Evolutionary conservation across 2,113 vertebrate genomes (phyloP).

Genomic region (Acrocephalus kingi): DNA sequence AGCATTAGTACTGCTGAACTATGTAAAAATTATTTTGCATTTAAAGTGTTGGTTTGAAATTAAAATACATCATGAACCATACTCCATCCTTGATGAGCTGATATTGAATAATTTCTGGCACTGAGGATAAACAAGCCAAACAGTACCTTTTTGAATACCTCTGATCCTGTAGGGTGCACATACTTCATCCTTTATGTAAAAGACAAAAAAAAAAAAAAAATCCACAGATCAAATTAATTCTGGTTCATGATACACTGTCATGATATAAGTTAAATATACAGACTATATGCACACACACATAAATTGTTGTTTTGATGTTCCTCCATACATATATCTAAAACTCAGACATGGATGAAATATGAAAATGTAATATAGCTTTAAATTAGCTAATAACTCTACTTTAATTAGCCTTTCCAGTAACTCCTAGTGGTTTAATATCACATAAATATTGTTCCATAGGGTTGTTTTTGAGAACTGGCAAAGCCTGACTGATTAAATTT

Average conservation of each 20-base stretch:
- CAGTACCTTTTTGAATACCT: not conserved
- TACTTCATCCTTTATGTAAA: not conserved
- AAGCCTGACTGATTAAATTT: constrained; percentile 13
- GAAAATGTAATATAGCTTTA: not conserved
- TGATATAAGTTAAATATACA: not conserved
- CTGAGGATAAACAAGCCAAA: not conserved
- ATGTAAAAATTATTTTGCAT: not conserved
- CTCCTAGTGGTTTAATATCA: constrained; percentile 11
- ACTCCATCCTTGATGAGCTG: not conserved
- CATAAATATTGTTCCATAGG: constrained; percentile 14
- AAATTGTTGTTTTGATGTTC: not conserved
- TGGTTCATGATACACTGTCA: not conserved
- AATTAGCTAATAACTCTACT: not conserved
- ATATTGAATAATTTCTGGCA: not conserved
- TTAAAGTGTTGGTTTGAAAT: not conserved
- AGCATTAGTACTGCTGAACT: not conserved
- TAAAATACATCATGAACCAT: not conserved
- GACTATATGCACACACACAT: not conserved
- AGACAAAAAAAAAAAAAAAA: not conserved
- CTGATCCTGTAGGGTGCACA: not conserved
- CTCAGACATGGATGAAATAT: not conserved
- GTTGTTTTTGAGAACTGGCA: not conserved
- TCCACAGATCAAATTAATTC: not conserved
- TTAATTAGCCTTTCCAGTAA: constrained; percentile 33
- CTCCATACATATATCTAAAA: not conserved